Base-by-base conservation (phyloP, 1,140 invertebrate species). In the Daktulosphaira vitifoliae region DNA sequence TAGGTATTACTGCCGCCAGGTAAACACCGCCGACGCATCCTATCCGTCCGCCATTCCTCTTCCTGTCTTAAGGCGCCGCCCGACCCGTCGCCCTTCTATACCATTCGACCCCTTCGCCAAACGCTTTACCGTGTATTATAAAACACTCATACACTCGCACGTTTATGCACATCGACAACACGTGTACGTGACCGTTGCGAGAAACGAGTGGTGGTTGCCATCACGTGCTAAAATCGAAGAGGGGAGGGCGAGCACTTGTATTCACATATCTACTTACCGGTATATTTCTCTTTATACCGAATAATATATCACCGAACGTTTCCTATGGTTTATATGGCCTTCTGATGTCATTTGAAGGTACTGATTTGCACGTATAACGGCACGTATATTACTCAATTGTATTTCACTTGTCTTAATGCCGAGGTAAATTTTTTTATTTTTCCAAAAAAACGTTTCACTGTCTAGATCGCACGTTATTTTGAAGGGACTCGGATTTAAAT, bases 1-100 rank as follows among this genome's bases (percentile, higher is more conserved):
- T 46, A 62, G 39, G 56, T 48, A 48, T 62, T 20, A 20, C 44
- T 29, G 42, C 56, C 56, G 42, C 42, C 56, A 62, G 56, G 56
- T 62, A 62, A 62, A 62, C 56, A 33, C 42, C 56, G 25, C 25
- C 39, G 23, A n/a, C 52, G 33, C 33, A 29, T 11, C 9, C 15
- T 9, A 5, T 8, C n/a, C 6, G 33, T 20, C n/a, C 39, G 11
- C 54, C 25, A 0, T 13, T 1, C 2, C 18, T 15, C 6, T 16
- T 1, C 48, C 11, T n/a, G 16, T 5, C 20, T 11, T 22, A n/a
- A 46, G 42, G 56, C 42, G 56, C 56, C 56, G 42, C 29, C 39
- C 20, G 56, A 38, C 25, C n/a, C 56, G 26, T 5, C 9, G 38
- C 9, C 22, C 22, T 33, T 11, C 5, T 5, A 6, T 33, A 33